phyloP scores from a whole-genome alignment of 2,113 vertebrate genomes.

The Sterna hirundo region DNA sequence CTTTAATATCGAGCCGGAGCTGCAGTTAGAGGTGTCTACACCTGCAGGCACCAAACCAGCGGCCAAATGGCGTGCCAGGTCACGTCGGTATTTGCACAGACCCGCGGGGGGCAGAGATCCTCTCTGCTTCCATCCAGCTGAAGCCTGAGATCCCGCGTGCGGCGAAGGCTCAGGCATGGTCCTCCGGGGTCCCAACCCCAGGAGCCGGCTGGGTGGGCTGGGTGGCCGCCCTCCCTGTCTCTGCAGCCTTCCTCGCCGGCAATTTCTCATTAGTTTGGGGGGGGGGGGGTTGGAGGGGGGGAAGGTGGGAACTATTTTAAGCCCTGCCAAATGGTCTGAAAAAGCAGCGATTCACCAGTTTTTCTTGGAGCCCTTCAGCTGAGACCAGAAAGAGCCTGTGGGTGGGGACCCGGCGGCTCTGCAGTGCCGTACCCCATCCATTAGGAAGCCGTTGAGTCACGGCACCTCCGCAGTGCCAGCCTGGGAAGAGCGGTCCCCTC shows the following conservation, averaged over 20 bases:
- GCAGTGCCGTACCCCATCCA: accelerated
- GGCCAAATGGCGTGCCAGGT: accelerated
- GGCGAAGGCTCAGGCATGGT: accelerated
- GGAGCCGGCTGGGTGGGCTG: not conserved
- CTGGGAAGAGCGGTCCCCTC: not conserved
- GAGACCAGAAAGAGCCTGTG: not conserved
- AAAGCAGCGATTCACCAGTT: not conserved
- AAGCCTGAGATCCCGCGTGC: not conserved
- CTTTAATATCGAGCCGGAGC: not conserved
- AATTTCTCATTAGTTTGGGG: not conserved
- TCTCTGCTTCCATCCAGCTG: not conserved
- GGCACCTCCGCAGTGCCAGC: not conserved
- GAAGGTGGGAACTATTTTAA: not conserved
- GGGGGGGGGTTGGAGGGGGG: too few relatives aligned
- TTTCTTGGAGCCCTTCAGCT: not conserved
- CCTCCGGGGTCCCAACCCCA: not conserved
- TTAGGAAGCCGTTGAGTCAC: not conserved
- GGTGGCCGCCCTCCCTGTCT: not conserved
- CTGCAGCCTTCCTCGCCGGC: not conserved
- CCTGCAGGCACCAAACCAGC: not conserved
- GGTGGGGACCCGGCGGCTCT: not conserved
- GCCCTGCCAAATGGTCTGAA: not conserved
- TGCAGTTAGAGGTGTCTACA: not conserved
- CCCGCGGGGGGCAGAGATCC: not conserved
- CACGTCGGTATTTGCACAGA: not conserved